A percentile compares a stretch with the other conserved stretches of the same genome.
phyloP scores from a whole-genome alignment of 2,797 vertebrate genomes.

The Hylomyscus alleni region DNA sequence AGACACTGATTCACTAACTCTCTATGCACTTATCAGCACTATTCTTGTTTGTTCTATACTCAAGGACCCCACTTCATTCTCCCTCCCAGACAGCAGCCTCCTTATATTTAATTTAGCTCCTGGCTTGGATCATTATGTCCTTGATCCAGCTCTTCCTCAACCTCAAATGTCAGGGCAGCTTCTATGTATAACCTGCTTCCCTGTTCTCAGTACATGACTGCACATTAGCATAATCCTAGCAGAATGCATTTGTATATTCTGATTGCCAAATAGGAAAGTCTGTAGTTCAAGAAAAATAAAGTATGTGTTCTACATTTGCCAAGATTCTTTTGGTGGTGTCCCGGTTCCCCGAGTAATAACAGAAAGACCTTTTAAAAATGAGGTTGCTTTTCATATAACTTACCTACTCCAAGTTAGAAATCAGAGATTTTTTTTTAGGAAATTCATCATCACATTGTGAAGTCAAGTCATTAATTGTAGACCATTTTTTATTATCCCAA shows the following conservation, averaged over 20 bases:
- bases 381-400: neutral
- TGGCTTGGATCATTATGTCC: neutral
- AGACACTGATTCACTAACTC: neutral
- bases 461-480: neutral
- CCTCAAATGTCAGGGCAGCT: neutral
- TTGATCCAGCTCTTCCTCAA: neutral
- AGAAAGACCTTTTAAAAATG: constrained; percentile 21
- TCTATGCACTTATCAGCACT: neutral
- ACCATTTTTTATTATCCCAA: constrained; percentile 11
- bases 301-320: constrained; percentile 3
- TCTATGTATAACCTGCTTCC: neutral
- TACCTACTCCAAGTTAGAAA: neutral
- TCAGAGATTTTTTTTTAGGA: constrained; percentile 20
- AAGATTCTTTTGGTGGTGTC: neutral
- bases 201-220: neutral
- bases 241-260: constrained; percentile 22
- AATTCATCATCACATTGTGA: neutral
- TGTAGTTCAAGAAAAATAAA: constrained; percentile 4
- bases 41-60: neutral
- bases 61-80: neutral
- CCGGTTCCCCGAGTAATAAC: neutral
- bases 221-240: constrained; percentile 31
- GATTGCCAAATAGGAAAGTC: constrained; percentile 34
- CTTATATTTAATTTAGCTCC: neutral
- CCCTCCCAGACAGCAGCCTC: no score